A percentile compares a stretch with the other conserved stretches of the same genome.
phyloP scores from a whole-genome alignment of 2,888 invertebrate species.

The Drosophila villosipedis region DNA sequence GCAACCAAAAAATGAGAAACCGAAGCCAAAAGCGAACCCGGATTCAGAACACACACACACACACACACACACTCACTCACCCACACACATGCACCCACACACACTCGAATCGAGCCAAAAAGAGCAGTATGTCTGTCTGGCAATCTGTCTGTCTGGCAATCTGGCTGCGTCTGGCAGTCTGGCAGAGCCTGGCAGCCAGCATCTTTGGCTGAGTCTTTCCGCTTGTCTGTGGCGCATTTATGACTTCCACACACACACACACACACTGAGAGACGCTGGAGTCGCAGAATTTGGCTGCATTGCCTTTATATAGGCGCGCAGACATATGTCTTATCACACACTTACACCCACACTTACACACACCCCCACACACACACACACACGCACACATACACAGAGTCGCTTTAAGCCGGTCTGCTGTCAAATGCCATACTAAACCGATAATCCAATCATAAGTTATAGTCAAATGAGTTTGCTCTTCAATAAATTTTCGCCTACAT shows the following conservation, averaged over 20 bases:
- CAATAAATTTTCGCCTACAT: slow-evolving; percentile 72
- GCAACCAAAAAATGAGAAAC: slow-evolving; percentile 61
- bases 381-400: slow-evolving; percentile 11
- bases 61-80: background rate
- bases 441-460: slow-evolving; percentile 81
- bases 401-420: slow-evolving; percentile 49
- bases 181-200: slow-evolving; percentile 64
- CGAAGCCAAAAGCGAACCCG: slow-evolving; percentile 41
- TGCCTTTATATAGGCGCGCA: slow-evolving; percentile 75
- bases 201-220: slow-evolving; percentile 71
- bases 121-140: slow-evolving; percentile 44
- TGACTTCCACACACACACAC: slow-evolving; percentile 59
- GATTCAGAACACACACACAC: slow-evolving; percentile 7
- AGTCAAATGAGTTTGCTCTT: slow-evolving; percentile 80
- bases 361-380: slow-evolving; percentile 34
- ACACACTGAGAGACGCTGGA: slow-evolving; percentile 2
- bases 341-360: slow-evolving; percentile 31
- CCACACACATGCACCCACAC: slow-evolving; percentile 5
- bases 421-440: slow-evolving; percentile 82
- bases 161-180: slow-evolving; percentile 19
- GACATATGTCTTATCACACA: slow-evolving; percentile 76
- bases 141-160: slow-evolving; percentile 16
- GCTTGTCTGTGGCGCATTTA: slow-evolving; percentile 79
- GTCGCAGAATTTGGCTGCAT: slow-evolving; percentile 40
- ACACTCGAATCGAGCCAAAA: slow-evolving; percentile 48